Evolutionary conservation across 2,797 vertebrate genomes (phyloP).

Genomic region (Myotis myotis): DNA sequence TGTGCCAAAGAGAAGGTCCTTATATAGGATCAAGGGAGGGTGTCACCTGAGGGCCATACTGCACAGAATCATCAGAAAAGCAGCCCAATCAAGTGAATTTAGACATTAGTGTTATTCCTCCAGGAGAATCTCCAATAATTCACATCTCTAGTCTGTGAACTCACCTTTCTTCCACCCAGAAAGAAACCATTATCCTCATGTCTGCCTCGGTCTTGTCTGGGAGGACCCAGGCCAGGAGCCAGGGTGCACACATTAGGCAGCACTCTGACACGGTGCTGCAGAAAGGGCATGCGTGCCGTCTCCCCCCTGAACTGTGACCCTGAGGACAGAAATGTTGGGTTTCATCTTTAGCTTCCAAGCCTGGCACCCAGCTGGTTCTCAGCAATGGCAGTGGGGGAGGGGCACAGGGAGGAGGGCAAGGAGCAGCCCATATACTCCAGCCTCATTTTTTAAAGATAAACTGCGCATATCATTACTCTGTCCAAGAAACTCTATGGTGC

Average conservation of each 20-base stretch:
- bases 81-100: not conserved
- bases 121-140: not conserved
- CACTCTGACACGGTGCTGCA: fast-evolving
- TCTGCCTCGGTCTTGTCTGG: fast-evolving
- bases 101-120: not conserved
- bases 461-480: not conserved
- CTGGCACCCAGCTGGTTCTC: not conserved
- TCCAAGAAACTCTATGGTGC: not conserved
- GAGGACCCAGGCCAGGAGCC: not conserved
- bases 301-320: not conserved
- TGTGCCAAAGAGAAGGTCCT: not conserved
- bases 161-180: not conserved
- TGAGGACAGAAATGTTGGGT: not conserved
- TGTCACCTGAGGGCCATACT: not conserved
- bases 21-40: not conserved
- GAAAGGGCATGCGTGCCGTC: fast-evolving
- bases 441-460: not conserved
- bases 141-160: not conserved
- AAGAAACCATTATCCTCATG: not conserved
- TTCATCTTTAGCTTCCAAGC: not conserved
- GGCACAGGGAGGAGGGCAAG: not conserved
- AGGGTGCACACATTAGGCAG: not conserved
- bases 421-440: not conserved
- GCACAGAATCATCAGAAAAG: not conserved
- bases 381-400: not conserved